Evolutionary conservation across 2,113 vertebrate species (phyloP), one percentile per base, ranked within the genome.

Genomic region (Sardina pilchardus): DNA sequence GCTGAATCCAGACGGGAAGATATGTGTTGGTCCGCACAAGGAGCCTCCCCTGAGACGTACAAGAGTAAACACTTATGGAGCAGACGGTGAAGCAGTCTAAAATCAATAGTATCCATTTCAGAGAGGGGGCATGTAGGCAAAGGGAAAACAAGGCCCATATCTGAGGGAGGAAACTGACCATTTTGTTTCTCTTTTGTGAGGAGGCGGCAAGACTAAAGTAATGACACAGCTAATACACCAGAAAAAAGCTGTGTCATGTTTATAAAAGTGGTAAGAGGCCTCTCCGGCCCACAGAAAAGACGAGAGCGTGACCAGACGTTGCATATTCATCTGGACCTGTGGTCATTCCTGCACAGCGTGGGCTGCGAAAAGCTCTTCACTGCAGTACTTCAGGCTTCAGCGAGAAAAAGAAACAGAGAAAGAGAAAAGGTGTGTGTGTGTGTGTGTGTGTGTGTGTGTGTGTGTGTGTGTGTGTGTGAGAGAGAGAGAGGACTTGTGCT

Each of bases 401-500:
- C 26, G 12, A 39, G 34, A 85, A 83, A 78, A 24, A 86, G 56
- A 50, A 45, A 50, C n/a, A n/a, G n/a, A n/a, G n/a, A 85, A 83
- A 78, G 26, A 86, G 56, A 50, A 45, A 50, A 26, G 26, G 82
- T 50, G 48, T 50, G 48, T 50, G 16, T 50, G 16, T 44, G 47
- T 50, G 48, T 50, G 48, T 50, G 16, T 50, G 16, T 44, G 47
- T 48, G 24, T 59, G 39, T 45, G 86, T 82, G 83, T 21, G 26
- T 8, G 7, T 12, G 24, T 14, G 30, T 0, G 9, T 14, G 67
- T 3, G 30, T 10, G 9, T 34, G 63, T 34, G 63, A 26, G 63
- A 30, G 63, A 71, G 63, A 71, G 26, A 71, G n/a, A 34, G 63
- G 63, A 71, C 63, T 71, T 9, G 71, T 78, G 71, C 26, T 78